These are phyloP conservation scores for Halocaridina rubra DNA, from an alignment of 2,888 invertebrate species.

Conservation along the genomic window DNA sequence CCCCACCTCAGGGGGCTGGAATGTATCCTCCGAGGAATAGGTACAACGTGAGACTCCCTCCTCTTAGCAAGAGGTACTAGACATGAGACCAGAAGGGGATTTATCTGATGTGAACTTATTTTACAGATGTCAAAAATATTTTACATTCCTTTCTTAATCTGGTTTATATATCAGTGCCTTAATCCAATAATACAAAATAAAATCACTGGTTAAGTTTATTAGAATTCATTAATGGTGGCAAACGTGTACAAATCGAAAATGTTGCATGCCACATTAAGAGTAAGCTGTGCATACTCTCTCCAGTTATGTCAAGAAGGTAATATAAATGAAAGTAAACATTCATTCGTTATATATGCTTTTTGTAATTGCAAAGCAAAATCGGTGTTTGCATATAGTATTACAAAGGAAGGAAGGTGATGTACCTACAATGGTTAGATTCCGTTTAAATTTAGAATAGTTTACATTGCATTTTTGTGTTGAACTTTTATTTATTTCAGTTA, in stretches of 20 bases:
- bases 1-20: slow-evolving; percentile 41
- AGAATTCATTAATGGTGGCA: not conserved
- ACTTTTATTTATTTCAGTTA: no score
- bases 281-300: no score
- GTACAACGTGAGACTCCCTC: slow-evolving; percentile 53
- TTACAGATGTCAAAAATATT: not conserved
- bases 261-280: not conserved
- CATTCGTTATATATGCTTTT: no score
- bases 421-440: no score
- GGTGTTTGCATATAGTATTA: no score
- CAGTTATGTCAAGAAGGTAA: no score
- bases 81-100: not conserved
- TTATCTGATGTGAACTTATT: not conserved
- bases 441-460: no score
- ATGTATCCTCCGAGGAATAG: slow-evolving; percentile 56
- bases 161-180: not conserved
- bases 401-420: no score
- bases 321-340: no score
- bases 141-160: not conserved
- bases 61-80: slow-evolving; percentile 44
- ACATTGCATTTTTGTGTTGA: no score
- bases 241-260: no score
- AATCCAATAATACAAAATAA: not conserved
- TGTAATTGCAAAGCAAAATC: no score
- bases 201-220: not conserved